These are phyloP conservation scores for Drymodes brunneopygia DNA, from an alignment of 2,113 vertebrate species.

Conservation along the genomic window DNA sequence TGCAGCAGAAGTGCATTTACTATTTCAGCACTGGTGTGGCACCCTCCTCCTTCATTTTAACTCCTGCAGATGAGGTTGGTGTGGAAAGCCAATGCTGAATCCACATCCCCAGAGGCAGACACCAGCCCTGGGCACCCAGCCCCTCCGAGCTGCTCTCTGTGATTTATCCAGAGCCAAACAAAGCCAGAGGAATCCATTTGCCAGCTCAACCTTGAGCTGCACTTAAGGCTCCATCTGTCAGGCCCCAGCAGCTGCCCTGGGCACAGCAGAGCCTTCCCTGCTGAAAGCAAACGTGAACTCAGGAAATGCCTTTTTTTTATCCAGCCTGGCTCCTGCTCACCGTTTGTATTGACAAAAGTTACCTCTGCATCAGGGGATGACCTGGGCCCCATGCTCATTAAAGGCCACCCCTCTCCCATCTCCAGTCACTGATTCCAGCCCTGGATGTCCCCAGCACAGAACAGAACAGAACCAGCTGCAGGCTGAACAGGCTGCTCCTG, in stretches of 20 bases:
- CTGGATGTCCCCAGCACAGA: not conserved
- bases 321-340: not conserved
- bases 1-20: not conserved
- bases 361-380: not conserved
- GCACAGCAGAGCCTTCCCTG: not conserved
- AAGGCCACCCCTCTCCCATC: not conserved
- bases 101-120: not conserved
- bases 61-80: not conserved
- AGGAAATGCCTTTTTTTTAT: not conserved
- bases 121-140: not conserved
- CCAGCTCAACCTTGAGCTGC: constrained; percentile 37
- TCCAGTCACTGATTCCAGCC: not conserved
- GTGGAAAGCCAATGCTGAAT: not conserved
- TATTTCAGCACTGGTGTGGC: not conserved
- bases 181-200: constrained; percentile 22
- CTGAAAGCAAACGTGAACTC: not conserved
- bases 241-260: constrained; percentile 1
- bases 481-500: not conserved
- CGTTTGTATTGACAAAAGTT: not conserved
- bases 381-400: not conserved
- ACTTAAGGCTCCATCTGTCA: constrained; percentile 53
- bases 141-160: not conserved
- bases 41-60: not conserved
- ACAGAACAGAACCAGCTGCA: not conserved
- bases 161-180: not conserved